phyloP scores from a whole-genome alignment of 2,113 vertebrate species.

The Hassar affinis region DNA sequence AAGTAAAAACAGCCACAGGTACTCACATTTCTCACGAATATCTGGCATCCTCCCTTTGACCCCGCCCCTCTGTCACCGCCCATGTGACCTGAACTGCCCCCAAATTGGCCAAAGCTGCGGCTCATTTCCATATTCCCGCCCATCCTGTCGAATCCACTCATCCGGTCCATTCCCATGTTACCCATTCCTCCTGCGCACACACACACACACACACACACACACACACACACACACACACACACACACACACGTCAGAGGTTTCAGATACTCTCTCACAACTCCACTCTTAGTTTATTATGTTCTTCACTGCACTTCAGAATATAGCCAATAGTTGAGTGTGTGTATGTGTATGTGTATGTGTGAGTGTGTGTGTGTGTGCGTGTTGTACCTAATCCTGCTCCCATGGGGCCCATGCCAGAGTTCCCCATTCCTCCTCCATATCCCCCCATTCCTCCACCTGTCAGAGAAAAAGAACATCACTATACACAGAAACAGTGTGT shows the following conservation, averaged over 20 bases:
- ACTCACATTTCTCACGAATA: constrained; percentile 98
- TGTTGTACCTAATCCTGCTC: constrained; percentile 90
- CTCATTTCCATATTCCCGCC: constrained; percentile 87
- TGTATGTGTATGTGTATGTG: no score
- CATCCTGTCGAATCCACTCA: constrained; percentile 90
- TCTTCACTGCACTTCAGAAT: not conserved
- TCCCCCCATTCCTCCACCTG: constrained; percentile 87
- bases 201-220: constrained; percentile 23
- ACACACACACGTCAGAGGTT: no score
- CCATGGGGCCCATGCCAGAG: constrained; percentile 88
- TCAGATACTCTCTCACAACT: no score
- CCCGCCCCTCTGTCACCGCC: constrained; percentile 82
- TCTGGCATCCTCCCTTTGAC: constrained; percentile 92
- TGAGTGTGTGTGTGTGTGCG: constrained; percentile 32
- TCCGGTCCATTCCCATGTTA: constrained; percentile 87
- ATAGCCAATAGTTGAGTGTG: not conserved
- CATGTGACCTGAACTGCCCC: constrained; percentile 74
- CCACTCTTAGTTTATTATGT: no score
- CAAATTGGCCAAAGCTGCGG: constrained; percentile 82
- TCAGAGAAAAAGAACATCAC: constrained; percentile 61
- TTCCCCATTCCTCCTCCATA: constrained; percentile 86
- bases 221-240: not conserved
- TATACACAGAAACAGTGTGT: not conserved
- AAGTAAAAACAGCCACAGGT: not conserved
- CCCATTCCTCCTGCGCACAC: constrained; percentile 79